Evolutionary conservation across 1,140 invertebrate genomes (phyloP), one percentile per base, ranked within the genome.

Genomic region (Euglossa dilemma): DNA sequence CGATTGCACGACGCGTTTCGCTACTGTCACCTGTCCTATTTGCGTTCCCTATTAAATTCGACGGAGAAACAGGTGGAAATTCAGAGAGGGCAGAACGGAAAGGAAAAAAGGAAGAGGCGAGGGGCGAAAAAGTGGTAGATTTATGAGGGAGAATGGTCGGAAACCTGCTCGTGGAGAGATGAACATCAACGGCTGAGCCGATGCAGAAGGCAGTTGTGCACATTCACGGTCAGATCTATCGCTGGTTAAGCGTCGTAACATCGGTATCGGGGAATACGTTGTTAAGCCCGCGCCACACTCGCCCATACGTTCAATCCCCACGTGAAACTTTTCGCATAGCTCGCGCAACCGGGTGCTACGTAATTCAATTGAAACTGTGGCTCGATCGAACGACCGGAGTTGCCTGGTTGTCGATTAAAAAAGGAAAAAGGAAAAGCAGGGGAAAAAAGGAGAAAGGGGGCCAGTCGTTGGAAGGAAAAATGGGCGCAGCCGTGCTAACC

Each of bases 341-440:
- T 28, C 9, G 28, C n/a, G 59, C 70, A 66, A 79, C 52, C 74
- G 79, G 63, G 82, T 74, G 66, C 70, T 59, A 61, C 74, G 86
- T 87, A 87, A 87, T 87, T 87, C 81, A 78, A 87, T 87, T 87
- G 85, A 77, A 87, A 81, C 81, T 80, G 77, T 56, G 78, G 76
- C 59, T 71, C 72, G 72, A 87, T 86, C 85, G 85, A 87, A 59
- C 83, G 56, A 69, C 43, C 61, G 56, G 59, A 76, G 66, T 87
- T 75, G 77, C 72, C 25, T 80, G 76, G 81, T 77, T 84, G 57
- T 70, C 81, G 72, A 81, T 84, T 73, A 67, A 80, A 63, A 83
- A 80, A 59, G 25, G 36, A 4, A 20, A 52, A 36, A 50, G 12
- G n/a, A 23, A 54, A 20, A 18, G 23, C 18, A 47, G 45, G 52